phyloP scores from a whole-genome alignment of 1,140 invertebrate species.

The Drosophila teissieri region DNA sequence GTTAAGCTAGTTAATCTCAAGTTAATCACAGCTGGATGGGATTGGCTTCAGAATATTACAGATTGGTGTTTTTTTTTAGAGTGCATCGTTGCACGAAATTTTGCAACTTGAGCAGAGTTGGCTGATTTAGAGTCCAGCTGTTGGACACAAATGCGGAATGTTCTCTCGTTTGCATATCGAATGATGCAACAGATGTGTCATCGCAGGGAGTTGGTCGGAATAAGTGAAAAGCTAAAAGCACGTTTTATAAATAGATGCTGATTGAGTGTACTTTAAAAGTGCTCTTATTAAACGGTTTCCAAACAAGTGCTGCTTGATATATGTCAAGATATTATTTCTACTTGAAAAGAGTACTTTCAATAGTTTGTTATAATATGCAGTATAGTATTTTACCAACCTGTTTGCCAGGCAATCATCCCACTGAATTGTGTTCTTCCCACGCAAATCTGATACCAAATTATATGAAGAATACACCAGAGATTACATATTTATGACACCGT shows the following conservation, averaged over 20 bases:
- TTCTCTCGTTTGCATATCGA: conserved; percentile 31
- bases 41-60: too few species aligned
- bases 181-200: conserved; percentile 27
- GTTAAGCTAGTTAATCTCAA: too few species aligned
- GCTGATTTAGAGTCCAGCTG: conserved; percentile 32
- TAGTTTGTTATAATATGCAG: too few species aligned
- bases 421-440: conserved; percentile 6
- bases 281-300: too few species aligned
- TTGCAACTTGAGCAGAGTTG: conserved; percentile 1
- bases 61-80: too few species aligned
- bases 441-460: conserved; percentile 17
- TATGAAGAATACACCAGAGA: conserved; percentile 22
- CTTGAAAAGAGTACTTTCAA: too few species aligned
- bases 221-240: conserved; percentile 9
- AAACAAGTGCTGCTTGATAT: too few species aligned
- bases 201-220: neutral
- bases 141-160: conserved; percentile 23
- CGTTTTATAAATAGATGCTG: conserved; percentile 8
- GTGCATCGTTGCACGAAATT: too few species aligned
- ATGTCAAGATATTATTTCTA: too few species aligned
- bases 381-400: too few species aligned
- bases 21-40: too few species aligned
- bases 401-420: too few species aligned
- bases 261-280: conserved; percentile 5
- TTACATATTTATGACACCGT: conserved; percentile 41